A percentile compares a stretch with the other conserved stretches of the same genome.
Conservation (phyloP, 2,888 invertebrate genomes). For the Hydrotaea cyrtoneurina region DNA sequence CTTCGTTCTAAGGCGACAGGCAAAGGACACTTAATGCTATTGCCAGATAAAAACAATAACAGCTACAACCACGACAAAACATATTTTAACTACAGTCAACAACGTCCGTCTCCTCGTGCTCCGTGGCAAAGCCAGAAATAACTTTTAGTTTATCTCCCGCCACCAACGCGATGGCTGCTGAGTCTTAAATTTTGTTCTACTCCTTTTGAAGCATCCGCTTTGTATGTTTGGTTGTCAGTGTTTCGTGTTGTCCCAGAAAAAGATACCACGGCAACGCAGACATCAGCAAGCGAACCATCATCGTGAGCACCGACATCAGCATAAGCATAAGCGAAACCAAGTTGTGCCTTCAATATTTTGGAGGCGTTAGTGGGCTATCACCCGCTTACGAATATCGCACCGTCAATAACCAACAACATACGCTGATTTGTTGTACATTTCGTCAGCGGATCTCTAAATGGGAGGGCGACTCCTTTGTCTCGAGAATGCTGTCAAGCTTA, state of each 20-base stretch:
- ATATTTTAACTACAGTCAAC: conserved; percentile 24
- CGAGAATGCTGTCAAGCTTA: conserved; percentile 13
- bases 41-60: conserved; percentile 10
- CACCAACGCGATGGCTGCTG: not conserved
- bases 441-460: not conserved
- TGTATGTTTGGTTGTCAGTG: conserved; percentile 10
- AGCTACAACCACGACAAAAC: conserved; percentile 9
- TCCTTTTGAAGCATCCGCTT: not conserved
- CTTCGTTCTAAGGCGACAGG: conserved; percentile 33
- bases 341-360: not conserved
- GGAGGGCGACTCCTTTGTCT: not conserved
- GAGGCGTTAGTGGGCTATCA: conserved; percentile 20
- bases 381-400: not conserved
- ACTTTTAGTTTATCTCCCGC: conserved; percentile 12
- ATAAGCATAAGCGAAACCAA: conserved; percentile 21
- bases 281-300: not conserved
- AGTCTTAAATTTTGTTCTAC: conserved; percentile 8
- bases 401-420: conserved; percentile 2
- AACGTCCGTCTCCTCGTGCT: not conserved
- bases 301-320: not conserved
- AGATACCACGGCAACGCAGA: conserved; percentile 17
- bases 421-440: not conserved
- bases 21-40: conserved; percentile 38
- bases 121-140: conserved; percentile 11
- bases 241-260: not conserved